Conservation (phyloP, 1,140 invertebrate genomes). For the Carposina sasakii region DNA sequence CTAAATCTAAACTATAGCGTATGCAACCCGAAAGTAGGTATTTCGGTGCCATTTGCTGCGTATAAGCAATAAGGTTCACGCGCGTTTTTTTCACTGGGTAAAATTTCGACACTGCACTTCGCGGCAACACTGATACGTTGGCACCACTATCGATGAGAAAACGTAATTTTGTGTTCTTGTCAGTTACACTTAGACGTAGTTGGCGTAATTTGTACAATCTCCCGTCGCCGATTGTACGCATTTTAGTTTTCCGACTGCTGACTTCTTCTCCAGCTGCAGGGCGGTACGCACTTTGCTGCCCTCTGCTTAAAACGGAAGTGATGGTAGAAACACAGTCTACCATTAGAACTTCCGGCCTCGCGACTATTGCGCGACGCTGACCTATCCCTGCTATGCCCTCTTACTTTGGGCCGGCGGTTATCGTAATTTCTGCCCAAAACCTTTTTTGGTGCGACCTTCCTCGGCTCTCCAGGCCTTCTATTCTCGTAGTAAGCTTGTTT, state of each 20-base stretch:
- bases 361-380: no score
- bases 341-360: no score
- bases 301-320: background rate
- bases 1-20: slow-evolving; percentile 6
- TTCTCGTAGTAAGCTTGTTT: no score
- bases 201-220: background rate
- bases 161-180: background rate
- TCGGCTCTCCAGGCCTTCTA: no score
- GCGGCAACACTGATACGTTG: slow-evolving; percentile 3
- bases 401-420: no score
- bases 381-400: no score
- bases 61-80: no score
- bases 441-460: no score
- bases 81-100: no score
- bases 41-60: background rate
- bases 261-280: background rate
- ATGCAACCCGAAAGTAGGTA: background rate
- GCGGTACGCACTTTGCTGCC: background rate
- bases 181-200: background rate
- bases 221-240: background rate
- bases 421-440: no score
- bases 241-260: background rate
- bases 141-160: slow-evolving; percentile 2
- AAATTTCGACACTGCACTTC: no score
- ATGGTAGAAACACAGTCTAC: background rate